phyloP scores from a whole-genome alignment of 2,113 vertebrate species.

The Falcunculus frontatus region DNA sequence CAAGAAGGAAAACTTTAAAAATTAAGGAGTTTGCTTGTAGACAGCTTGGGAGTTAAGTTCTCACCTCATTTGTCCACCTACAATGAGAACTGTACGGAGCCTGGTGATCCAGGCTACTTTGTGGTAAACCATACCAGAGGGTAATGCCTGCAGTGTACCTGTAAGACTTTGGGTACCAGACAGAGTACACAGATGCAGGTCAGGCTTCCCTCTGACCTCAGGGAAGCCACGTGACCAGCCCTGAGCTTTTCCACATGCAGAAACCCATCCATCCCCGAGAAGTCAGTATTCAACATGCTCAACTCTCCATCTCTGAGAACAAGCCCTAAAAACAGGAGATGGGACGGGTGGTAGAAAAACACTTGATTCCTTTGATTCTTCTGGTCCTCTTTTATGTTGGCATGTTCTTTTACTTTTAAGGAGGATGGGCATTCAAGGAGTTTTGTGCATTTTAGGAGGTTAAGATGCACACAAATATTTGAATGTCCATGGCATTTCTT shows the following conservation, averaged over 20 bases:
- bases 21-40: background rate
- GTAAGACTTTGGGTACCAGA: background rate
- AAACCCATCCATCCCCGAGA: background rate
- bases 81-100: background rate
- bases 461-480: background rate
- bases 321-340: background rate
- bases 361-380: background rate
- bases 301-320: background rate
- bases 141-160: background rate
- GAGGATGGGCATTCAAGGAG: background rate
- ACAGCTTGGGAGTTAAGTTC: background rate
- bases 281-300: background rate
- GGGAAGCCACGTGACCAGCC: background rate
- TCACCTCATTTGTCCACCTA: background rate
- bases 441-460: background rate
- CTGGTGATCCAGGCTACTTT: background rate
- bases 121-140: rapidly evolving
- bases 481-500: background rate
- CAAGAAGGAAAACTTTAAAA: background rate
- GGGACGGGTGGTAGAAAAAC: background rate
- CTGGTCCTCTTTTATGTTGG: background rate
- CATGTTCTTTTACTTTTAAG: background rate
- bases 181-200: background rate
- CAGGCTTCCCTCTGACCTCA: background rate
- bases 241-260: background rate